These are phyloP conservation scores for Littorina saxatilis DNA, from an alignment of 1,140 invertebrate species.

Conservation along the genomic window DNA sequence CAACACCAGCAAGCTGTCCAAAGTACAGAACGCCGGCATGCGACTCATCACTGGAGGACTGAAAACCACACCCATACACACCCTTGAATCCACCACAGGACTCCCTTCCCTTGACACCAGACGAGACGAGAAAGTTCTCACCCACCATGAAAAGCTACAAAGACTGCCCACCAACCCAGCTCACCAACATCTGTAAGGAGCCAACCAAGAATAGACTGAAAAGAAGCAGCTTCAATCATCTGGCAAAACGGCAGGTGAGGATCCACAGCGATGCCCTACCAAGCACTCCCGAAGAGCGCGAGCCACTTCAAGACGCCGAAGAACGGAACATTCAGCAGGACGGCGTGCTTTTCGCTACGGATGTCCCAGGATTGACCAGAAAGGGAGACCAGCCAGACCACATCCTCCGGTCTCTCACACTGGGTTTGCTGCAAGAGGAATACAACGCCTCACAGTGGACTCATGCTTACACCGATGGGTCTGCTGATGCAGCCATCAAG, in stretches of 20 bases:
- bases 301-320: too few relatives aligned
- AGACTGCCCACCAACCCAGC: neutral
- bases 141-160: slow-evolving; percentile 16
- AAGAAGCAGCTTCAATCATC: slow-evolving; percentile 14
- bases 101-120: neutral
- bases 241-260: neutral
- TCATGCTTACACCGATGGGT: slow-evolving; percentile 35
- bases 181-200: neutral
- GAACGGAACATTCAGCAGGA: neutral
- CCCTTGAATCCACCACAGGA: neutral
- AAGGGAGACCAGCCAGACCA: neutral
- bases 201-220: too few relatives aligned
- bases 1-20: slow-evolving; percentile 20
- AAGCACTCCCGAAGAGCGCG: neutral
- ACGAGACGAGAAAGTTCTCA: slow-evolving; percentile 15
- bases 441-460: slow-evolving; percentile 22
- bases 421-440: slow-evolving; percentile 13
- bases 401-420: slow-evolving; percentile 8
- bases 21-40: slow-evolving; percentile 17
- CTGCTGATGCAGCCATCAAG: slow-evolving; percentile 20
- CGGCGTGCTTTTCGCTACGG: neutral
- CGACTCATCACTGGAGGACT: too few relatives aligned
- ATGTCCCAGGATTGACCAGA: neutral
- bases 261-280: neutral
- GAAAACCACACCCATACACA: slow-evolving; percentile 8